phyloP scores from a whole-genome alignment of 2,113 vertebrate genomes.

The Brachypodius melanocephalos region DNA sequence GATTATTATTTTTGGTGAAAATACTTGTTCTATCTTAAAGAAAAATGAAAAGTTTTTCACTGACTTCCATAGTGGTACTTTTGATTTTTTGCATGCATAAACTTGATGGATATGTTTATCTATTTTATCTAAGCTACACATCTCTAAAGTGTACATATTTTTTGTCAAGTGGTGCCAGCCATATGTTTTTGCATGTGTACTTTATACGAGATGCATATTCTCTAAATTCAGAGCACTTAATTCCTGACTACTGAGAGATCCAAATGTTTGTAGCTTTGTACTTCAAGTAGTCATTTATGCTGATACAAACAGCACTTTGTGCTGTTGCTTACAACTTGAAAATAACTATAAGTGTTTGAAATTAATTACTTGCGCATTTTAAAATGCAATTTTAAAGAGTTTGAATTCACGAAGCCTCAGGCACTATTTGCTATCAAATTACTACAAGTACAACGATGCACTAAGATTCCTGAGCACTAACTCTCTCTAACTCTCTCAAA shows the following conservation, averaged over 20 bases:
- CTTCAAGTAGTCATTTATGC: slow-evolving; percentile 37
- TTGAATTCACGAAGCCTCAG: background rate
- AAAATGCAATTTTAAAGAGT: slow-evolving; percentile 33
- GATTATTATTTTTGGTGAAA: background rate
- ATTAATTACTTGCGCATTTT: slow-evolving; percentile 46
- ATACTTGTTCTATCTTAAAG: background rate
- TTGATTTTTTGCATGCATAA: background rate
- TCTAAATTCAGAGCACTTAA: slow-evolving; percentile 1
- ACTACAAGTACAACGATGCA: background rate
- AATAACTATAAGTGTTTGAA: slow-evolving; percentile 41
- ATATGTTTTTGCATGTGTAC: background rate
- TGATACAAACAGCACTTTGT: slow-evolving; percentile 35
- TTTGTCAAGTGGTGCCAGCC: background rate
- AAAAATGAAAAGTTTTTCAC: background rate
- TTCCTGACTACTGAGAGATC: background rate
- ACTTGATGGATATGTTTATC: background rate
- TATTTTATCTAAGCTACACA: background rate
- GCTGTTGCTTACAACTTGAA: slow-evolving; percentile 36
- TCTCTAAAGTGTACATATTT: background rate
- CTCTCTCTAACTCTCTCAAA: background rate
- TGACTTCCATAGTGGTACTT: background rate
- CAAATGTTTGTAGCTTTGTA: slow-evolving; percentile 42
- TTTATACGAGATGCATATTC: background rate
- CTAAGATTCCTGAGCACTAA: background rate
- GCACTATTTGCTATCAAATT: background rate